These are phyloP conservation scores for Eristalis pertinax DNA, from an alignment of 2,888 invertebrate genomes.

Conservation along the genomic window DNA sequence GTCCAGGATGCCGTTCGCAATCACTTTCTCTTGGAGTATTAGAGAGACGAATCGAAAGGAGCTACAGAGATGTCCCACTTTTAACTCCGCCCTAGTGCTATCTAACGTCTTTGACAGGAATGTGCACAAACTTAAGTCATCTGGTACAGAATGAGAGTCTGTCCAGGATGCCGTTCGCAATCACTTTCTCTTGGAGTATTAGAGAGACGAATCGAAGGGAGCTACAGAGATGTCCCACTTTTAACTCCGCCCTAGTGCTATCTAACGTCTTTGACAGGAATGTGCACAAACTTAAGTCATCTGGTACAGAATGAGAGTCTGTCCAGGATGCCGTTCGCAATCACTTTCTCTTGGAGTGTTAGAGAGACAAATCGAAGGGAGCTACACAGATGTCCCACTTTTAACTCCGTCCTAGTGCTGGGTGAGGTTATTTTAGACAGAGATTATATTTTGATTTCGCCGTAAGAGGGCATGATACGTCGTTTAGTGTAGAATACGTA, in stretches of 20 bases:
- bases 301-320: slow-evolving; percentile 18
- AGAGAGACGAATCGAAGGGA: slow-evolving; percentile 14
- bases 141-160: slow-evolving; percentile 28
- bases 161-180: slow-evolving; percentile 33
- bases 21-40: slow-evolving; percentile 13
- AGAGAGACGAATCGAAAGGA: slow-evolving; percentile 17
- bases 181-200: slow-evolving; percentile 28
- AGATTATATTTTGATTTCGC: too few species aligned
- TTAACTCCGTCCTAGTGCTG: neutral
- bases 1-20: slow-evolving; percentile 32
- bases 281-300: slow-evolving; percentile 29
- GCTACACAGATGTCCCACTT: slow-evolving; percentile 14
- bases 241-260: neutral
- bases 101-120: too few species aligned
- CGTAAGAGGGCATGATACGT: too few species aligned
- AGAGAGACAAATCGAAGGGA: slow-evolving; percentile 18
- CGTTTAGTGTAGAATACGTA: too few species aligned
- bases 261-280: too few species aligned
- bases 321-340: slow-evolving; percentile 40
- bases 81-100: neutral
- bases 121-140: slow-evolving; percentile 35
- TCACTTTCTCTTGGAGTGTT: slow-evolving; percentile 19
- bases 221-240: slow-evolving; percentile 6
- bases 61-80: slow-evolving; percentile 10
- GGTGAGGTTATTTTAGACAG: too few species aligned